Evolutionary conservation across 1,140 invertebrate species (phyloP).

Genomic region (Drosophila tropicalis): DNA sequence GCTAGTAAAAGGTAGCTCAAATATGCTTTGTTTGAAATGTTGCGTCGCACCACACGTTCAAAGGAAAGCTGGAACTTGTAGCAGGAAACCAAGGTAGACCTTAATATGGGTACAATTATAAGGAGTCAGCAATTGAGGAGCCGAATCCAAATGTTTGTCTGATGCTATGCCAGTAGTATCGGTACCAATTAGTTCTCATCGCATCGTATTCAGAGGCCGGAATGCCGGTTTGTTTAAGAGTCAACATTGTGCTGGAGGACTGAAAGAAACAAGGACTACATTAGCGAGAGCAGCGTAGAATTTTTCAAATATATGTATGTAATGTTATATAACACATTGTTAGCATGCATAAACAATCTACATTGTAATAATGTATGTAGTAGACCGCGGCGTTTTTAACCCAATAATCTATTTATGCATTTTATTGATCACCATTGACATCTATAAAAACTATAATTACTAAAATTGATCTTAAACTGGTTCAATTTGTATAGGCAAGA

Average conservation of each 20-base stretch:
- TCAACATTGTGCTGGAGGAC: conserved; percentile 92
- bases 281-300: not conserved
- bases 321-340: too few species aligned
- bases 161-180: conserved; percentile 97
- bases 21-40: not conserved
- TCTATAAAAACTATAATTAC: too few species aligned
- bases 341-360: too few species aligned
- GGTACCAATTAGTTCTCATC: conserved; percentile 94
- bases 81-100: conserved; percentile 20
- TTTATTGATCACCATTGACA: too few species aligned
- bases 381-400: too few species aligned
- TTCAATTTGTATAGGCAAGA: too few species aligned
- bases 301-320: too few species aligned
- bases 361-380: too few species aligned
- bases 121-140: conserved; percentile 84
- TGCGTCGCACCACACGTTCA: not conserved
- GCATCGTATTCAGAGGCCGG: conserved; percentile 90
- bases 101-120: conserved; percentile 52
- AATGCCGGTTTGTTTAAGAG: conserved; percentile 91
- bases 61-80: conserved; percentile 28
- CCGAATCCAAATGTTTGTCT: conserved; percentile 96
- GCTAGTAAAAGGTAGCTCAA: not conserved
- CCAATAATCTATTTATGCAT: too few species aligned
- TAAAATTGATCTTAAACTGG: too few species aligned
- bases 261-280: conserved; percentile 63